A percentile compares a stretch with the other conserved stretches of the same genome.
These are phyloP conservation scores for Arrhopalites spinosus DNA, from an alignment of 2,888 invertebrate species.

Conservation along the genomic window DNA sequence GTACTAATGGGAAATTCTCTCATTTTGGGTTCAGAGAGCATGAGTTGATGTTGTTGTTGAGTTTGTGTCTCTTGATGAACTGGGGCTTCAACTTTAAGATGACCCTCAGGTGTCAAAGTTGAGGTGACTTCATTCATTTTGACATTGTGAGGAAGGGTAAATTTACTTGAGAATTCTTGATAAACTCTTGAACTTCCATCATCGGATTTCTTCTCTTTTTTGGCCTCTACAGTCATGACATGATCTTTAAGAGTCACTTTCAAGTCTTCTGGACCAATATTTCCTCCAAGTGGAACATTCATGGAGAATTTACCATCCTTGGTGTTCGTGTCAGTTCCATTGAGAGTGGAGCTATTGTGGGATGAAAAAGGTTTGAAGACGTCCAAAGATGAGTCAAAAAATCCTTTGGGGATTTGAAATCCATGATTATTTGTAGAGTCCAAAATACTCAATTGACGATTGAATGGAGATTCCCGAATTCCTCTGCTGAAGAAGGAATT, in stretches of 20 bases:
- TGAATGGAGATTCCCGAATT: too few relatives aligned
- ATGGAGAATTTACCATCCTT: constrained; percentile 5
- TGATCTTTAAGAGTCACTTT: constrained; percentile 28
- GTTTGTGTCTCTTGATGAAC: constrained; percentile 5
- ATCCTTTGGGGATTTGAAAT: too few relatives aligned
- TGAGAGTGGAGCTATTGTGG: too few relatives aligned
- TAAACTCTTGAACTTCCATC: constrained; percentile 40
- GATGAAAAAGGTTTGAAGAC: too few relatives aligned
- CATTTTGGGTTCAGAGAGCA: not conserved
- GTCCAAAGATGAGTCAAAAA: too few relatives aligned
- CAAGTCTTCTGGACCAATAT: constrained; percentile 17
- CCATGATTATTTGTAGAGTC: too few relatives aligned
- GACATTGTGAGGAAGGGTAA: constrained; percentile 52
- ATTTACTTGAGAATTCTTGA: constrained; percentile 55
- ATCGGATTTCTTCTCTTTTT: constrained; percentile 33
- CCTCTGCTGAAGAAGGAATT: too few relatives aligned
- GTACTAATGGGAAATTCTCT: not conserved
- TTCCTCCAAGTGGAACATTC: constrained; percentile 1
- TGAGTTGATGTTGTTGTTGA: not conserved
- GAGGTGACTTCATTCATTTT: constrained; percentile 54
- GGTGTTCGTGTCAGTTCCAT: not conserved
- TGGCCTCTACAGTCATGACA: constrained; percentile 32
- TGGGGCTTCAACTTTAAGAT: constrained; percentile 57
- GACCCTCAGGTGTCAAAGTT: constrained; percentile 52
- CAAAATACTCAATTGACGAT: too few relatives aligned